A percentile compares a stretch with the other conserved stretches of the same genome.
phyloP scores from a whole-genome alignment of 2,888 invertebrate species.

The Laothoe populi region DNA sequence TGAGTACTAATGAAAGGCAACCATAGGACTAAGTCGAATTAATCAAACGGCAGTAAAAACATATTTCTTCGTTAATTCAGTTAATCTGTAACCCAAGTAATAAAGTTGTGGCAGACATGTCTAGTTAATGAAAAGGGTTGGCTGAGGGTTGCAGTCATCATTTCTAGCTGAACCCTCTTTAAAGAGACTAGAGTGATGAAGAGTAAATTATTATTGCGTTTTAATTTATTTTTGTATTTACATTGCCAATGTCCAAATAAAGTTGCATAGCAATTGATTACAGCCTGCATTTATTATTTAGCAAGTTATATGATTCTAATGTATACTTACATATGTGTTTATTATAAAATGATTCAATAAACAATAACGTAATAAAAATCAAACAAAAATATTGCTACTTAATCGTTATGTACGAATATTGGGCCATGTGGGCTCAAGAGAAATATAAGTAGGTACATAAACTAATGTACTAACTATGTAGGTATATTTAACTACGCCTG shows the following conservation, averaged over 20 bases:
- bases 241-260: not conserved
- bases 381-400: no score
- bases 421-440: no score
- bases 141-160: conserved; percentile 17
- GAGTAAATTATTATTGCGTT: conserved; percentile 17
- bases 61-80: conserved; percentile 19
- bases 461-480: no score
- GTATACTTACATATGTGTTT: no score
- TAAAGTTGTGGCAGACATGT: conserved; percentile 24
- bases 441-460: no score
- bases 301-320: no score
- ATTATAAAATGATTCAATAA: no score
- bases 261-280: not conserved
- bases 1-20: not conserved
- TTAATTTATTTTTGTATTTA: not conserved
- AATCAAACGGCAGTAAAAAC: conserved; percentile 29
- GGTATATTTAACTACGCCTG: no score
- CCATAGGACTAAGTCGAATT: not conserved
- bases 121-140: conserved; percentile 24
- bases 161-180: conserved; percentile 18
- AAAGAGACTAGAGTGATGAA: not conserved
- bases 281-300: no score
- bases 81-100: conserved; percentile 21
- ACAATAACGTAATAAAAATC: no score
- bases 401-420: no score